These are phyloP conservation scores for Schizopygopsis malacanthus DNA, from an alignment of 2,797 vertebrate species.

Conservation along the genomic window DNA sequence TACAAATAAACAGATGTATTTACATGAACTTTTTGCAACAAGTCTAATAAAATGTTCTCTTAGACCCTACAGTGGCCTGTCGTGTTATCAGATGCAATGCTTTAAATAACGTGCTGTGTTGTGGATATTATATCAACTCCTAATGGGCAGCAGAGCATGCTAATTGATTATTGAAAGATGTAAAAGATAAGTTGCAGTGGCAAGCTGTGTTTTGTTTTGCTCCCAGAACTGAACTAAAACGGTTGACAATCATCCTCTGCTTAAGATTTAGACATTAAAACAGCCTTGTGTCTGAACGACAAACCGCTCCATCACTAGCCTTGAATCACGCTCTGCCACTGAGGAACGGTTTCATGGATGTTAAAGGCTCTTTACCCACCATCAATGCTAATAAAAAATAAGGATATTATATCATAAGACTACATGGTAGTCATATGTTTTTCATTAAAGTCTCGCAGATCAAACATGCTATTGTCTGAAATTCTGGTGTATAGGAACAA, in stretches of 20 bases:
- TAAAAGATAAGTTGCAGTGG: not conserved
- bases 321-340: not conserved
- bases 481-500: too few relatives aligned
- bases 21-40: slow-evolving; percentile 45
- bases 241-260: not conserved
- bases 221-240: not conserved
- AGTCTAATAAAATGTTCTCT: slow-evolving; percentile 45
- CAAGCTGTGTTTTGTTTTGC: not conserved
- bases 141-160: not conserved
- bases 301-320: too few relatives aligned
- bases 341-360: too few relatives aligned
- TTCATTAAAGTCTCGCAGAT: too few relatives aligned
- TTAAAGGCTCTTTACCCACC: too few relatives aligned
- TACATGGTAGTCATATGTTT: too few relatives aligned
- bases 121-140: not conserved
- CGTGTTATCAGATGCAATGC: not conserved
- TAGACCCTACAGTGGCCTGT: not conserved
- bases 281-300: not conserved
- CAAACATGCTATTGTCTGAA: not conserved
- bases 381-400: too few relatives aligned
- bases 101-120: not conserved
- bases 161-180: not conserved
- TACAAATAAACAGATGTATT: slow-evolving; percentile 50
- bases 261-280: not conserved
- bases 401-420: too few relatives aligned